A percentile compares a stretch with the other conserved stretches of the same genome.
Conservation (phyloP, 2,797 vertebrate genomes). For the Helicolenus hilgendorfi region DNA sequence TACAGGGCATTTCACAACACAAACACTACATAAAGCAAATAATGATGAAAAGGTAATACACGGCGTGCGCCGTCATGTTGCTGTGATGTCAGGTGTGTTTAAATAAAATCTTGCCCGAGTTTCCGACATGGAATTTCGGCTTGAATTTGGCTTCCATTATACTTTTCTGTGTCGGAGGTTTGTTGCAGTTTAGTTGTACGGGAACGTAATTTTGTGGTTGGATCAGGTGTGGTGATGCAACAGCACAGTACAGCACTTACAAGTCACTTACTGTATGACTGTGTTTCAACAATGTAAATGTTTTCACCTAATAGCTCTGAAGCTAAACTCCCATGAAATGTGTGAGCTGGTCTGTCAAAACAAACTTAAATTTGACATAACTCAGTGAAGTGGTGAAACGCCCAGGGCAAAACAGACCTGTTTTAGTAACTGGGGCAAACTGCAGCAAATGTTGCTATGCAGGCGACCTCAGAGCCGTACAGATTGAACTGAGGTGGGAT, state of each 20-base stretch:
- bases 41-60: no score
- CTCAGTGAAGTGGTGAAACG: conserved; percentile 1
- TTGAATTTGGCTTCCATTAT: no score
- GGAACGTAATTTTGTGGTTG: no score
- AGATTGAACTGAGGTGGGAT: neutral
- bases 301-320: conserved; percentile 32
- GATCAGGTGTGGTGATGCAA: neutral
- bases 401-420: conserved; percentile 21
- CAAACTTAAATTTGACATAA: conserved; percentile 40
- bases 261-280: neutral
- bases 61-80: no score
- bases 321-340: conserved; percentile 35
- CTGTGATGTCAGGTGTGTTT: no score
- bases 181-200: neutral
- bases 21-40: no score
- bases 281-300: neutral
- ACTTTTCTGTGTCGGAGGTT: no score
- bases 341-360: conserved; percentile 58
- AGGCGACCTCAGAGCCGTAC: neutral
- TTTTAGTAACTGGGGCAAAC: conserved; percentile 11
- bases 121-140: no score
- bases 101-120: no score
- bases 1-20: no score
- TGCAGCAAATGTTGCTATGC: neutral
- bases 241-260: neutral